Conservation (phyloP, 2,888 invertebrate species). For the Dorcus hopei region DNA sequence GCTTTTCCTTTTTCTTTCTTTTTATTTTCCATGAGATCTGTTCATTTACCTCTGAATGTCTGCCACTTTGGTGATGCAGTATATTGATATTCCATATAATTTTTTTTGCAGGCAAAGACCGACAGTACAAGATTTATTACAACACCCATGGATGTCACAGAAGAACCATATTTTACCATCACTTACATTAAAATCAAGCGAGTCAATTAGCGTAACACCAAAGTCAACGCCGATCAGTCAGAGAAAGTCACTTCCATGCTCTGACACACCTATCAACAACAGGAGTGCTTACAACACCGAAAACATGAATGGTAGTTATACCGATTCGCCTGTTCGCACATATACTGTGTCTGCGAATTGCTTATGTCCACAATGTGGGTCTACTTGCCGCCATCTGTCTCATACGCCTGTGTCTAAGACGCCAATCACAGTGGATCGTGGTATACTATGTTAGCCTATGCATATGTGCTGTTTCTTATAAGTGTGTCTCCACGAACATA, state of each 20-base stretch:
- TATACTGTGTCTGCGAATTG: constrained; percentile 44
- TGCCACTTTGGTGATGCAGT: background rate
- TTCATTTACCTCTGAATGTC: no score
- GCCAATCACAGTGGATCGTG: constrained; percentile 49
- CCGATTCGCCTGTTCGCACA: constrained; percentile 42
- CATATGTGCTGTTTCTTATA: constrained; percentile 5
- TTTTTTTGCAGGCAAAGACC: constrained; percentile 73
- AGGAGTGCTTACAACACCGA: constrained; percentile 32
- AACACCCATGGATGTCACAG: constrained; percentile 78
- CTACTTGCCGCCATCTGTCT: constrained; percentile 48
- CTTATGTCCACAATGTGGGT: constrained; percentile 50
- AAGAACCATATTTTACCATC: constrained; percentile 39
- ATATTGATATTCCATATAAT: background rate
- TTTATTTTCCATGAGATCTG: no score
- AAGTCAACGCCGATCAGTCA: constrained; percentile 40
- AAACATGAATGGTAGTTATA: constrained; percentile 37
- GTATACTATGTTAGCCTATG: constrained; percentile 50
- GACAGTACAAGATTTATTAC: constrained; percentile 82
- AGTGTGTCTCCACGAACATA: constrained; percentile 3
- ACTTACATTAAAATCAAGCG: constrained; percentile 28
- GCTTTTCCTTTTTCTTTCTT: no score
- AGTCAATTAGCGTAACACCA: constrained; percentile 23
- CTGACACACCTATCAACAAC: constrained; percentile 22
- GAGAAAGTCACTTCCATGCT: constrained; percentile 38
- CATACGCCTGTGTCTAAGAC: constrained; percentile 47